Conservation (phyloP, 2,888 invertebrate species). For the Stenodema calcarata region DNA sequence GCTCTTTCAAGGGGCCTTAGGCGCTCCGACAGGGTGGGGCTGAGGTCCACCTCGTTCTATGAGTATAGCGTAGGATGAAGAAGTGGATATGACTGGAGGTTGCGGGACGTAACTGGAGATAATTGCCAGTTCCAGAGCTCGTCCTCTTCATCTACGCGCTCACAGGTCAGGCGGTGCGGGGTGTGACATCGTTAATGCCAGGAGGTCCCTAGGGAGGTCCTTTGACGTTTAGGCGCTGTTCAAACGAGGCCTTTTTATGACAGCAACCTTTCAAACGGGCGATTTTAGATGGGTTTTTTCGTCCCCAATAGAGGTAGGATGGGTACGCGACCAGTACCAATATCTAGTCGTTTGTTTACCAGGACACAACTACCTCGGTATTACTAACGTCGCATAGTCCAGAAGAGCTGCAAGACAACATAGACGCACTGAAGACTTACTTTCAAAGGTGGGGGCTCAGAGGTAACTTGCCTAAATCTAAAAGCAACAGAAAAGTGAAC, state of each 20-base stretch:
- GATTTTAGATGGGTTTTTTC: neutral
- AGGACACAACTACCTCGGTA: too few relatives aligned
- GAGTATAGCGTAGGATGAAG: neutral
- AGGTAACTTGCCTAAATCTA: too few relatives aligned
- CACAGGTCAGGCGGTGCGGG: neutral
- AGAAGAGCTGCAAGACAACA: too few relatives aligned
- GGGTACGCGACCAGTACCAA: too few relatives aligned
- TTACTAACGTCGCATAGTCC: too few relatives aligned
- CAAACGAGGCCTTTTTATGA: neutral
- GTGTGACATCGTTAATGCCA: conserved; percentile 3
- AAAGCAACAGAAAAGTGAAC: too few relatives aligned
- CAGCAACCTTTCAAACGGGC: neutral
- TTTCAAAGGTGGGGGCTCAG: too few relatives aligned
- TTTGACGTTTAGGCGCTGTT: neutral
- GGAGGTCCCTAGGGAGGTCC: neutral
- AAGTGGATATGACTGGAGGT: neutral
- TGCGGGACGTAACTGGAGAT: neutral
- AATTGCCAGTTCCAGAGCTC: conserved; percentile 6
- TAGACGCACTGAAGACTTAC: too few relatives aligned
- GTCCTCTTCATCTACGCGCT: neutral
- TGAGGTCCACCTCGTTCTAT: neutral
- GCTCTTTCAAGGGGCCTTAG: neutral
- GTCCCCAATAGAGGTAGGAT: too few relatives aligned
- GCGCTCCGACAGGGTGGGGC: neutral
- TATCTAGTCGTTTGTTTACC: too few relatives aligned